These are phyloP conservation scores for Cynodonichthys magdalenae DNA, from an alignment of 2,797 vertebrate species.

Conservation along the genomic window DNA sequence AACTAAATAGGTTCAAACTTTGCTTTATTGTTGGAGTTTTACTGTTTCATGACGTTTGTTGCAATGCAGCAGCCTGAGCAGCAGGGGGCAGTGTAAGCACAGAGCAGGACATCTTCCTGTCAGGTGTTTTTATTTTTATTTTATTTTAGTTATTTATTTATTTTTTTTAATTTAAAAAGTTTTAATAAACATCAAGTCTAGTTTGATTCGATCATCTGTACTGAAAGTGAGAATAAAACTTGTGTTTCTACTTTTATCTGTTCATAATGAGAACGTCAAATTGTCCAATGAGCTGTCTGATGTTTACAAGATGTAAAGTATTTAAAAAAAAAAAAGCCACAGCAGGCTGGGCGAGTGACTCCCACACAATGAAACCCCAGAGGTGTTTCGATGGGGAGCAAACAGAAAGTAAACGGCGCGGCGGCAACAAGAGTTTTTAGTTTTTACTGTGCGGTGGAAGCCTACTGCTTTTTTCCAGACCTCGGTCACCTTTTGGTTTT, in stretches of 20 bases:
- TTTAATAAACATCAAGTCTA: not conserved
- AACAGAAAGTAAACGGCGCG: conserved; percentile 59
- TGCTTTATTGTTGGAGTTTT: conserved; percentile 3
- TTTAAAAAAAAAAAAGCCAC: conserved; percentile 34
- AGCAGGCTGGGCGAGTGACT: conserved; percentile 45
- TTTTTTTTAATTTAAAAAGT: not conserved
- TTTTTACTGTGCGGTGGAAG: conserved; percentile 45
- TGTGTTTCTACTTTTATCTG: not conserved
- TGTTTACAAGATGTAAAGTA: conserved; percentile 31
- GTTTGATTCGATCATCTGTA: not conserved
- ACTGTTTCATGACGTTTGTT: not conserved
- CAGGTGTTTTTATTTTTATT: not conserved
- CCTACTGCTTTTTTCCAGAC: conserved; percentile 72
- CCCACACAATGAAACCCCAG: conserved; percentile 68
- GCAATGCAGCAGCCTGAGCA: conserved; percentile 43
- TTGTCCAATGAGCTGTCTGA: conserved; percentile 2
- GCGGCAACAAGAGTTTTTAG: conserved; percentile 11
- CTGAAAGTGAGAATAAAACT: not conserved
- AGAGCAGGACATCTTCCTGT: conserved; percentile 19
- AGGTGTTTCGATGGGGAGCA: conserved; percentile 62
- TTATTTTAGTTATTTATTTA: not conserved
- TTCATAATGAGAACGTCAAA: not conserved
- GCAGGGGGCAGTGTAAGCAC: conserved; percentile 76
- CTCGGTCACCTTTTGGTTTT: conserved; percentile 73
- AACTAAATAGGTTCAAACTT: conserved; percentile 18